These are phyloP conservation scores for Erebia palarica DNA, from an alignment of 2,888 invertebrate species.

Conservation along the genomic window DNA sequence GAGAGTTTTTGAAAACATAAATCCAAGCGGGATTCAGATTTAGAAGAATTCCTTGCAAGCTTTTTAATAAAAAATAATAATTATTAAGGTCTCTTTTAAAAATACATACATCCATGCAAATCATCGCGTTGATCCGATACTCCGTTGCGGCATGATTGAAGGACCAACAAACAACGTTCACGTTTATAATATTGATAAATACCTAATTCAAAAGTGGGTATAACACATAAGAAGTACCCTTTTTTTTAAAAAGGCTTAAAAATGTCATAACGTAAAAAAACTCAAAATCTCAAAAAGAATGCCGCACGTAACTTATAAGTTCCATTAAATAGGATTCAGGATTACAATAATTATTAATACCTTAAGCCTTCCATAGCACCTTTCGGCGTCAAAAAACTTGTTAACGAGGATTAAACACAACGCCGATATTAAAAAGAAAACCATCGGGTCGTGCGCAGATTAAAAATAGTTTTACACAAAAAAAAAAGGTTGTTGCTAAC, in stretches of 20 bases:
- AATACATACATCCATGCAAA: too few relatives aligned
- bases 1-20: too few relatives aligned
- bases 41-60: too few relatives aligned
- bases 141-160: too few relatives aligned
- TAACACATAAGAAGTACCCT: too few relatives aligned
- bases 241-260: not conserved
- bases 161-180: too few relatives aligned
- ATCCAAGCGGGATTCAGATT: too few relatives aligned
- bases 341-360: conserved; percentile 31
- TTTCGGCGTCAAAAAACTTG: conserved; percentile 32
- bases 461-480: conserved; percentile 24
- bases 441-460: conserved; percentile 31
- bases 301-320: conserved; percentile 19
- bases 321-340: conserved; percentile 30
- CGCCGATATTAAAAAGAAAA: conserved; percentile 31
- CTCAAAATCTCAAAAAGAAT: conserved; percentile 2
- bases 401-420: conserved; percentile 25
- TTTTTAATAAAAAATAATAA: too few relatives aligned
- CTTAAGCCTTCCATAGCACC: conserved; percentile 25
- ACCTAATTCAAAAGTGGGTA: too few relatives aligned
- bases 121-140: too few relatives aligned
- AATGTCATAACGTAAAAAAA: not conserved
- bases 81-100: too few relatives aligned
- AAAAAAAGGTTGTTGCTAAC: conserved; percentile 10
- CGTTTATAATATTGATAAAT: too few relatives aligned